These are phyloP conservation scores for Yponomeuta evonymella DNA, from an alignment of 2,888 invertebrate genomes.

Conservation along the genomic window DNA sequence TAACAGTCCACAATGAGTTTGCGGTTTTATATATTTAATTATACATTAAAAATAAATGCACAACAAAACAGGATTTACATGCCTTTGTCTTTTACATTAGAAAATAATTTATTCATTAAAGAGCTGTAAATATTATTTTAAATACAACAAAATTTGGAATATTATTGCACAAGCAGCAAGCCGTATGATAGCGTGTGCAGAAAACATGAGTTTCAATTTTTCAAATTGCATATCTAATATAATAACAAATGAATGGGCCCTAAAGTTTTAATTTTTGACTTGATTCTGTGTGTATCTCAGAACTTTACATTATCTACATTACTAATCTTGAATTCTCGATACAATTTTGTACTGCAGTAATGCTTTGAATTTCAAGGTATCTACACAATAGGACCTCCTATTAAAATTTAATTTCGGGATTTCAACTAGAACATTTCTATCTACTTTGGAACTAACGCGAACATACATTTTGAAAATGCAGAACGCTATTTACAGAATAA, in stretches of 20 bases:
- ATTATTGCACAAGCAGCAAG: constrained; percentile 74
- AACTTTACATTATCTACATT: not conserved
- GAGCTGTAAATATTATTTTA: not conserved
- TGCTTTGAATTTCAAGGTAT: not conserved
- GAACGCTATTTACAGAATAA: not conserved
- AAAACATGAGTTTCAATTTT: constrained; percentile 38
- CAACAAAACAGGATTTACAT: constrained; percentile 73
- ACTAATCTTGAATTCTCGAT: not conserved
- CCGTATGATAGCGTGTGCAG: constrained; percentile 55
- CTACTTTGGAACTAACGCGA: constrained; percentile 1
- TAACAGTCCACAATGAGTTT: constrained; percentile 68
- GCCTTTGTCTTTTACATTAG: constrained; percentile 64
- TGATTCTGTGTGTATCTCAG: constrained; percentile 30
- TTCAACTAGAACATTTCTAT: not conserved
- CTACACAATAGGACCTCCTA: not conserved
- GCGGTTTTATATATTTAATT: constrained; percentile 46
- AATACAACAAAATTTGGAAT: constrained; percentile 59
- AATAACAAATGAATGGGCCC: constrained; percentile 70
- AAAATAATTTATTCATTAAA: constrained; percentile 6
- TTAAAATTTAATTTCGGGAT: not conserved
- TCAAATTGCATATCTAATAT: constrained; percentile 42
- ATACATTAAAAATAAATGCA: constrained; percentile 71
- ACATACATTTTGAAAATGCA: not conserved
- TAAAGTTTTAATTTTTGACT: constrained; percentile 26
- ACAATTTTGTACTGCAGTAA: constrained; percentile 3